Evolutionary conservation across 30 jellyfish, hydroid and myxozoan species (phyloP).

Genomic region (Clytia hemisphaerica): DNA sequence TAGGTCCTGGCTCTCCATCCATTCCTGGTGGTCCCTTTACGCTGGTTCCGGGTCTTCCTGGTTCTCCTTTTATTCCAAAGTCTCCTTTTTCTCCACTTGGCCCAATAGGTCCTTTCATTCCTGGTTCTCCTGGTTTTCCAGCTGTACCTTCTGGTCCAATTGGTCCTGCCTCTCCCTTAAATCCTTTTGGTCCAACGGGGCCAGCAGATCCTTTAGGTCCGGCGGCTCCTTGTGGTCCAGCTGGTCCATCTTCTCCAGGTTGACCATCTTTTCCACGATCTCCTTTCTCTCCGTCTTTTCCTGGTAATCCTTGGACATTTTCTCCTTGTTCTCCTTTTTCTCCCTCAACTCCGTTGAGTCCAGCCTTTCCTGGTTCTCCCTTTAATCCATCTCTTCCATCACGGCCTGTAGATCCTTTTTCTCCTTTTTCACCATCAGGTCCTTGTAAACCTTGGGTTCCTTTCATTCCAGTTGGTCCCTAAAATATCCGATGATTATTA

Average conservation of each 20-base stretch:
- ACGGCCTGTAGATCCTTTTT: constrained; percentile 29
- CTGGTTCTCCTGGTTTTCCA: constrained; percentile 83
- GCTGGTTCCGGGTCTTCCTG: constrained; percentile 71
- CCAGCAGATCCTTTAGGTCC: constrained; percentile 69
- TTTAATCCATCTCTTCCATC: constrained; percentile 21
- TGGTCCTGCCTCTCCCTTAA: constrained; percentile 71
- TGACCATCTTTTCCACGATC: constrained; percentile 59
- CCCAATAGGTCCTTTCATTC: constrained; percentile 90
- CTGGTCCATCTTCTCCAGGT: constrained; percentile 60
- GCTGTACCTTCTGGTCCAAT: constrained; percentile 61
- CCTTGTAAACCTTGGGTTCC: constrained; percentile 41
- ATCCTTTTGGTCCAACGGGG: constrained; percentile 42
- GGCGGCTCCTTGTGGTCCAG: constrained; percentile 75
- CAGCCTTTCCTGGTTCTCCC: constrained; percentile 29
- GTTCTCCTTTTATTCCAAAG: constrained; percentile 54
- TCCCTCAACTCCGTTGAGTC: constrained; percentile 41
- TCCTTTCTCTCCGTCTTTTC: constrained; percentile 40
- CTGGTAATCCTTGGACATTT: constrained; percentile 36
- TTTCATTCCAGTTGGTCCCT: constrained; percentile 42
- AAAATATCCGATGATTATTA: neutral
- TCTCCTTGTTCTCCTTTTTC: constrained; percentile 29
- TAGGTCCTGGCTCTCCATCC: constrained; percentile 96
- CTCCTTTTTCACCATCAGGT: constrained; percentile 38
- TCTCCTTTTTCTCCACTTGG: constrained; percentile 52
- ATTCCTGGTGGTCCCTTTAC: constrained; percentile 58